phyloP scores from a whole-genome alignment of 2,797 vertebrate genomes.

The Rhinoraja longicauda region DNA sequence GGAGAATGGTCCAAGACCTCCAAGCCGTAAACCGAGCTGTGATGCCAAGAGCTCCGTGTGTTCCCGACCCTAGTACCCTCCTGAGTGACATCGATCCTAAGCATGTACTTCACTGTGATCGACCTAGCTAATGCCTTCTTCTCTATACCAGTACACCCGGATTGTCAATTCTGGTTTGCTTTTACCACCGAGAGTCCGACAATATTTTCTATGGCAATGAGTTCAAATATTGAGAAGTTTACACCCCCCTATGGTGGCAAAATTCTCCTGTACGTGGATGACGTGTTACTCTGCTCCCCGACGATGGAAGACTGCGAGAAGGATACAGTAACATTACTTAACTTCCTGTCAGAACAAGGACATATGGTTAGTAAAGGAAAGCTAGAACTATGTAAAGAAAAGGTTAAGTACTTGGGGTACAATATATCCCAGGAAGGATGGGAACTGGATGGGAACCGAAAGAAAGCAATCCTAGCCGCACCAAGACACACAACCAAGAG shows the following conservation, averaged over 20 bases:
- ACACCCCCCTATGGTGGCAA: too few species aligned
- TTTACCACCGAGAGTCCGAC: slow-evolving; percentile 1
- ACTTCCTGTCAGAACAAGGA: too few species aligned
- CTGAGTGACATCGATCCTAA: background rate
- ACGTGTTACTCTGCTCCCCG: background rate
- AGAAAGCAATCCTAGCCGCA: background rate
- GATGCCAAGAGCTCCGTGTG: background rate
- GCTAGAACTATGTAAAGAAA: background rate
- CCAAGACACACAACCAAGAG: background rate
- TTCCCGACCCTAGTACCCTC: slow-evolving; percentile 25
- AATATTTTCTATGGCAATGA: background rate
- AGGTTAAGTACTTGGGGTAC: background rate
- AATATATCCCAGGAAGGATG: background rate
- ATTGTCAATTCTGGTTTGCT: slow-evolving; percentile 37
- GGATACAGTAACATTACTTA: background rate
- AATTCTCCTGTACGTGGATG: slow-evolving; percentile 33
- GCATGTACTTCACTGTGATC: slow-evolving; percentile 22
- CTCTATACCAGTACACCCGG: background rate
- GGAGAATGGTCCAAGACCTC: too few species aligned
- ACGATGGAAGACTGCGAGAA: background rate
- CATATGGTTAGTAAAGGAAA: background rate
- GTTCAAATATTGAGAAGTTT: too few species aligned
- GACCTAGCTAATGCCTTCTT: slow-evolving; percentile 40
- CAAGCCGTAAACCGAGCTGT: slow-evolving; percentile 23
- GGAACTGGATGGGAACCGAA: background rate